Base-by-base conservation (phyloP, 2,888 invertebrate species). In the Diloba caeruleocephala region DNA sequence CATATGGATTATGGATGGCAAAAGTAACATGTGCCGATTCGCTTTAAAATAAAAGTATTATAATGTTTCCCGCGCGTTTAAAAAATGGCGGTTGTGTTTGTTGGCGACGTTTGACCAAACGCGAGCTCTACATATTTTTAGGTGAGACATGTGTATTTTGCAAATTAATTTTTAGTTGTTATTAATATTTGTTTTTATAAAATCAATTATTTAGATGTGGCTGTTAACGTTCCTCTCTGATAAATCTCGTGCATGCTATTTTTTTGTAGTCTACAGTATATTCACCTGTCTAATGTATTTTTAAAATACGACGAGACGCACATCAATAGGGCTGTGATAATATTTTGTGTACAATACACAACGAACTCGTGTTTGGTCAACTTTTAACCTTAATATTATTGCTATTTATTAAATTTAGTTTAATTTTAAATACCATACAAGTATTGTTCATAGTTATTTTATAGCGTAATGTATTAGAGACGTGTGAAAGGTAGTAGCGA, bases 291-390 rank as follows among this genome's bases (percentile, higher is more conserved):
- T 65, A 78, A 56, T 71, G 68, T 78, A 68, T 78, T 76, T 71
- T 36, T 73, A 73, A n/a, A 76, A 71, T 78, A 68, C 67, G 61
- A 72, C 75, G 69, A 82, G 75, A 81, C 88, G 90, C 90, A 90
- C 91, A 92, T 91, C 89, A 89, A 84, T 71, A 80, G 79, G 92
- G 92, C 92, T 92, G 92, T 92, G 92, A 93, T 90, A 90, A 82
- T 77, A 79, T 76, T 78, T 74, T 82, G 81, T 85, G 81, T 85
- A 56, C 48, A 57, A 48, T 60, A 71, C 66, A 66, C 64, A 63
- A 71, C 60, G 73, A 86, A 82, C 85, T 88, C 81, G 81, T 79
- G 79, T 87, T 85, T 82, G 80, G 79, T 78, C 79, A 76, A 78
- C 78, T 80, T 82, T 84, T 80, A 74, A 65, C 45, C 41, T 59